Percentiles rank a stretch among this genome's conserved stretches.
Conservation (phyloP, 1,140 invertebrate species). For the Plectrocnemia conspersa region DNA sequence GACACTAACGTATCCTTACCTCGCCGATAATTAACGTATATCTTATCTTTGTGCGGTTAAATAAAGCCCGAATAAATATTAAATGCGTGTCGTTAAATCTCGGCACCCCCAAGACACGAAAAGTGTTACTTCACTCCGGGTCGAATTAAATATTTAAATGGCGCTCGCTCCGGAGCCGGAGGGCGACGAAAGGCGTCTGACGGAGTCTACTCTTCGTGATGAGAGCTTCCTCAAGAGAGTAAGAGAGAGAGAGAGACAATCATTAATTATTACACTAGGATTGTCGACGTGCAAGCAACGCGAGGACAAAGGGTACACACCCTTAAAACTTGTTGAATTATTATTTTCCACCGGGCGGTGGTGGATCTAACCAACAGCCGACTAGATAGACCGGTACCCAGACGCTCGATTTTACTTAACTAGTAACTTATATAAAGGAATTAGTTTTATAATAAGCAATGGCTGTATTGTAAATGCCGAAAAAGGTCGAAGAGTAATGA, state of each 20-base stretch:
- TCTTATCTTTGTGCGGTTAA: slow-evolving; percentile 17
- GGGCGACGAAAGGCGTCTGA: slow-evolving; percentile 20
- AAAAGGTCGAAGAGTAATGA: too few relatives aligned
- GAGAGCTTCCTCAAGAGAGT: slow-evolving; percentile 24
- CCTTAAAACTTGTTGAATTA: slow-evolving; percentile 34
- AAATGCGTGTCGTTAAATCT: slow-evolving; percentile 21
- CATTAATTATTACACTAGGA: slow-evolving; percentile 34
- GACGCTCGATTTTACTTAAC: too few relatives aligned
- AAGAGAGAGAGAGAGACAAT: too few relatives aligned
- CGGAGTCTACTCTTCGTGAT: slow-evolving; percentile 14
- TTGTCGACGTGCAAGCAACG: slow-evolving; percentile 22
- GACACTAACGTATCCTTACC: slow-evolving; percentile 10
- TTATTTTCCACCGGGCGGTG: slow-evolving; percentile 19
- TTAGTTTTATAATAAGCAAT: too few relatives aligned
- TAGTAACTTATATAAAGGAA: too few relatives aligned
- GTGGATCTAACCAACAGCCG: neutral
- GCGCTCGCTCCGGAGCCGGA: neutral
- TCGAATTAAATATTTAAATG: slow-evolving; percentile 19
- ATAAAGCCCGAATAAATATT: slow-evolving; percentile 21
- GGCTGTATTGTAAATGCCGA: too few relatives aligned
- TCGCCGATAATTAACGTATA: slow-evolving; percentile 17
- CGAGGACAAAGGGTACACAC: slow-evolving; percentile 23
- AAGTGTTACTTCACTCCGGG: slow-evolving; percentile 12
- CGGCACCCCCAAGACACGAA: slow-evolving; percentile 13
- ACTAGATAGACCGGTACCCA: neutral